Evolutionary conservation across 2,113 vertebrate genomes (phyloP), one percentile per base, ranked within the genome.

Genomic region (Sterrhoptilus dennistouni): DNA sequence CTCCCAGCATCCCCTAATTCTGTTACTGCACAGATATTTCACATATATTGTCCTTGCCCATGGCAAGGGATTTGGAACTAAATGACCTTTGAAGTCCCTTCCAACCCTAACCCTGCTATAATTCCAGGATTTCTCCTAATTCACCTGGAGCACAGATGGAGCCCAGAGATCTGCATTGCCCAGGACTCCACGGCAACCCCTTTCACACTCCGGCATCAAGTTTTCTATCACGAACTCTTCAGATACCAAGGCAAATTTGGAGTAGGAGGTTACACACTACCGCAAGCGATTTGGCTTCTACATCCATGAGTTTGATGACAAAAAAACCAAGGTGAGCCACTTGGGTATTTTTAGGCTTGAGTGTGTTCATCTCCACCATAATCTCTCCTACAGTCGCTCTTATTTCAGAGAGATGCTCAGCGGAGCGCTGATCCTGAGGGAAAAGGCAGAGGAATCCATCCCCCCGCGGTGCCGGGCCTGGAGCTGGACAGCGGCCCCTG

Each of bases 401-500:
- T 23, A 8, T 14, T 72, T 69, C 61, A 42, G 52, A 6, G 2
- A 29, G 59, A 57, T 24, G 21, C 21, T 28, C 29, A 18, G 1
- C 0, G 22, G 28, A 38, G 9, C 1, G 17, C 59, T 12, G n/a
- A 36, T 45, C 4, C 14, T 22, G 38, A 25, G 17, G 5, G 1
- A 4, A 24, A 36, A 33, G 4, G 11, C 8, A 38, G 36, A 38
- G 36, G 36, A 38, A 38, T 38, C 10, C n/a, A n/a, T n/a, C n/a
- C n/a, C n/a, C n/a, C n/a, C n/a, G n/a, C 36, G 36, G 36, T 38
- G 36, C 36, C 36, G 36, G 36, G 36, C 36, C 36, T 38, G 27
- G 49, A 16, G 56, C 38, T 87, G 56, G 78, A 93, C 91, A 94
- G 84, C 92, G 52, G 89, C 90, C 65, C 53, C 38, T 4, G 25